Conservation (phyloP, 2,113 vertebrate genomes). For the Podiceps cristatus region DNA sequence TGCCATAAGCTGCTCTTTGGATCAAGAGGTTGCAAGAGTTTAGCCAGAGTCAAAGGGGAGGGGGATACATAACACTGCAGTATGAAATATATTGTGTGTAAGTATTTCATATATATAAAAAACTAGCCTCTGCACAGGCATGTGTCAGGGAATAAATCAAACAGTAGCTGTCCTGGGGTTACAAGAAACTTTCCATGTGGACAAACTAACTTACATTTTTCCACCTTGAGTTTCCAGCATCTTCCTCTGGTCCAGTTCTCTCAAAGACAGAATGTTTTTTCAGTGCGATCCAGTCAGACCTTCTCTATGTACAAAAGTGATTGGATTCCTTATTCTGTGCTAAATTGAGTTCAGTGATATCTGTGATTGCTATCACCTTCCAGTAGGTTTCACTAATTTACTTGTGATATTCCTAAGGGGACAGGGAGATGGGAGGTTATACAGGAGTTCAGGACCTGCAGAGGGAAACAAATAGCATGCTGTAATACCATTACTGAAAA, state of each 20-base stretch:
- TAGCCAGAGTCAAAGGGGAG: not conserved
- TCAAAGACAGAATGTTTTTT: not conserved
- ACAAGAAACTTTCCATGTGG: not conserved
- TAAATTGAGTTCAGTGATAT: not conserved
- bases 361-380: conserved; percentile 27
- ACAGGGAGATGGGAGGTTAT: not conserved
- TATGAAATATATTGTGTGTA: not conserved
- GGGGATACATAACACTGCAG: not conserved
- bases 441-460: not conserved
- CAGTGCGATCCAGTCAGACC: not conserved
- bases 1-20: not conserved
- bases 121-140: not conserved
- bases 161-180: not conserved
- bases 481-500: conserved; percentile 18
- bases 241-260: not conserved
- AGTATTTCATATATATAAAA: not conserved
- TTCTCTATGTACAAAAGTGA: not conserved
- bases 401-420: conserved; percentile 24
- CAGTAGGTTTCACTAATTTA: conserved; percentile 17
- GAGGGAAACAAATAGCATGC: not conserved
- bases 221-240: not conserved
- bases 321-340: not conserved
- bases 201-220: not conserved
- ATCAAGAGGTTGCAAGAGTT: not conserved
- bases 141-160: not conserved